Evolutionary conservation across 2,113 vertebrate species (phyloP).

Genomic region (Sylvietta virens): DNA sequence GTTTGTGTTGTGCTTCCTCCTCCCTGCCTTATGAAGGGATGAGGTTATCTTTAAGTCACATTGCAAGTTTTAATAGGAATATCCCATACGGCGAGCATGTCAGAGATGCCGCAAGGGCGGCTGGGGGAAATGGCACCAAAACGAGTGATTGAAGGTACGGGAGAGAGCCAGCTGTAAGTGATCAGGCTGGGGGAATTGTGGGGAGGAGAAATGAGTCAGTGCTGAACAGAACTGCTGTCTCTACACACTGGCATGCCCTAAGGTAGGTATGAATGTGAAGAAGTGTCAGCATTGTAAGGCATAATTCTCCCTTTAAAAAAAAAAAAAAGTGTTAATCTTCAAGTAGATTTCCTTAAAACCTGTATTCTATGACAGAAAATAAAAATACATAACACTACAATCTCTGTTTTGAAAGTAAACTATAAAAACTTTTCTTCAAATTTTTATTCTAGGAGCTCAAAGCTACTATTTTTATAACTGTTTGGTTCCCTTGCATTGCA

Average conservation of each 20-base stretch:
- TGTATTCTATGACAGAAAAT: neutral
- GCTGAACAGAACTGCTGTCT: neutral
- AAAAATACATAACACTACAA: neutral
- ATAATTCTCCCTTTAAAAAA: neutral
- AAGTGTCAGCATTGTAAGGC: neutral
- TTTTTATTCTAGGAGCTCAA: neutral
- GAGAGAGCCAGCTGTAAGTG: neutral
- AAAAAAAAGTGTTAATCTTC: neutral
- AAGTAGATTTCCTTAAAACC: neutral
- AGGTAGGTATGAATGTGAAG: neutral
- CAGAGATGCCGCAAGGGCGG: neutral
- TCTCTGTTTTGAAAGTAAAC: neutral
- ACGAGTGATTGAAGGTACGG: neutral
- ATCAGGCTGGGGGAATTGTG: neutral
- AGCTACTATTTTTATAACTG: neutral
- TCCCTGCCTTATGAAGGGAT: neutral
- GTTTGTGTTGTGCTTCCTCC: neutral
- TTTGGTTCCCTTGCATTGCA: neutral
- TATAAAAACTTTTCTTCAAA: neutral
- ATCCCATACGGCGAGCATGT: neutral
- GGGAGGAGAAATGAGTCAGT: neutral
- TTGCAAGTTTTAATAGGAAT: neutral
- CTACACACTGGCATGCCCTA: accelerated
- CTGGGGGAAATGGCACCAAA: neutral
- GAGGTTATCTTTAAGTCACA: neutral